Evolutionary conservation across 2,888 invertebrate species (phyloP).

Genomic region (Temnothorax ravouxi): DNA sequence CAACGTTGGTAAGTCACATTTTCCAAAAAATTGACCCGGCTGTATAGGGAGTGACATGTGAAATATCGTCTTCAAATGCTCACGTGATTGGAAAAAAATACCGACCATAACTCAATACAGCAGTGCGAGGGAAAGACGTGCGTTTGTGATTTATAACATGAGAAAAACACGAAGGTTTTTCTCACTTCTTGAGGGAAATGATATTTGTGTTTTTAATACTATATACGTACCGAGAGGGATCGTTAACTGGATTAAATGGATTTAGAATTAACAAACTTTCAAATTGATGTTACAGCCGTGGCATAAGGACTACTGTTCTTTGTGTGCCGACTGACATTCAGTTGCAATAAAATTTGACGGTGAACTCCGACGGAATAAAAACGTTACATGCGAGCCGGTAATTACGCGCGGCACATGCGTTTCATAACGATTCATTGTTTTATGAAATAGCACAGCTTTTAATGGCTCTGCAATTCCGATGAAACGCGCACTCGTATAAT

Average conservation of each 20-base stretch:
- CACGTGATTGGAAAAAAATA: slow-evolving; percentile 3
- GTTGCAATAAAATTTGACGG: slow-evolving; percentile 1
- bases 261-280: not conserved
- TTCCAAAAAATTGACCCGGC: not conserved
- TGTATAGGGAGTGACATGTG: not conserved
- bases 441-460: slow-evolving; percentile 16
- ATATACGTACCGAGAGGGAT: not conserved
- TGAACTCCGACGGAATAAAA: slow-evolving; percentile 1
- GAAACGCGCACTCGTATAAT: not conserved
- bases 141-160: not conserved
- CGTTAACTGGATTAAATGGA: not conserved
- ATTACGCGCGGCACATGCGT: not conserved
- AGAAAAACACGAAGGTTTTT: not conserved
- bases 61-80: slow-evolving; percentile 32
- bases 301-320: not conserved
- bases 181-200: not conserved
- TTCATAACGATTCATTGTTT: slow-evolving; percentile 31
- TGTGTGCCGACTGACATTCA: not conserved
- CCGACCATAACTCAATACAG: not conserved
- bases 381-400: not conserved
- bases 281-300: not conserved
- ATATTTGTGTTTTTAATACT: not conserved
- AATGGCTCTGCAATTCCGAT: not conserved
- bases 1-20: not conserved
- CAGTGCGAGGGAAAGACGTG: not conserved